Evolutionary conservation across 2,113 vertebrate genomes (phyloP).

Genomic region (Sisor rabdophorus): DNA sequence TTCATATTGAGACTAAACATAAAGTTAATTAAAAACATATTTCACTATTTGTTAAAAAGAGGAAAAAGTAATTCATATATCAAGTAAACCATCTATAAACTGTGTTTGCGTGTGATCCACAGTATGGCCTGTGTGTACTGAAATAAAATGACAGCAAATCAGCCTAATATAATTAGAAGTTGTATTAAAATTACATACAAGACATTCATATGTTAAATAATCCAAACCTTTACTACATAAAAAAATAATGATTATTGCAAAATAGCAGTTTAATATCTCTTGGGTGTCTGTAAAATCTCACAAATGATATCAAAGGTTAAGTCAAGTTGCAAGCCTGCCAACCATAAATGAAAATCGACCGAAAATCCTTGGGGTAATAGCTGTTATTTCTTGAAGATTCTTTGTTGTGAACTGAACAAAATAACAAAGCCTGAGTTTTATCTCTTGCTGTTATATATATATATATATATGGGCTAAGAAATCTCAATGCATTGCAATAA

Average conservation of each 20-base stretch:
- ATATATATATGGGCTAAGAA: not conserved
- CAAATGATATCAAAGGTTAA: constrained; percentile 27
- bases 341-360: constrained; percentile 31
- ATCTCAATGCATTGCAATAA: not conserved
- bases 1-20: not conserved
- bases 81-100: not conserved
- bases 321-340: constrained; percentile 16
- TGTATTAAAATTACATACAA: not conserved
- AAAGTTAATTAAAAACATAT: not conserved
- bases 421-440: not conserved
- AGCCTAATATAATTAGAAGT: constrained; percentile 5
- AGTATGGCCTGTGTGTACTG: constrained; percentile 7
- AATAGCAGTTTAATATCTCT: not conserved
- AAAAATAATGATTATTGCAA: not conserved
- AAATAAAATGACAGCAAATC: constrained; percentile 7
- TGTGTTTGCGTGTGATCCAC: constrained; percentile 7
- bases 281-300: constrained; percentile 8
- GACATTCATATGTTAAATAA: not conserved
- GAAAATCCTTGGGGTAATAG: not conserved
- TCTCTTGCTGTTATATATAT: too few species aligned
- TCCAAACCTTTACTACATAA: not conserved
- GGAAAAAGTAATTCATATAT: too few species aligned
- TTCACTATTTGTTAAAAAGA: not conserved
- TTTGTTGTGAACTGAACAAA: not conserved
- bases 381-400: constrained; percentile 10